These are phyloP conservation scores for Crambe crambe DNA, from an alignment of 37 sponge, comb jelly and placozoan genomes.

Conservation along the genomic window DNA sequence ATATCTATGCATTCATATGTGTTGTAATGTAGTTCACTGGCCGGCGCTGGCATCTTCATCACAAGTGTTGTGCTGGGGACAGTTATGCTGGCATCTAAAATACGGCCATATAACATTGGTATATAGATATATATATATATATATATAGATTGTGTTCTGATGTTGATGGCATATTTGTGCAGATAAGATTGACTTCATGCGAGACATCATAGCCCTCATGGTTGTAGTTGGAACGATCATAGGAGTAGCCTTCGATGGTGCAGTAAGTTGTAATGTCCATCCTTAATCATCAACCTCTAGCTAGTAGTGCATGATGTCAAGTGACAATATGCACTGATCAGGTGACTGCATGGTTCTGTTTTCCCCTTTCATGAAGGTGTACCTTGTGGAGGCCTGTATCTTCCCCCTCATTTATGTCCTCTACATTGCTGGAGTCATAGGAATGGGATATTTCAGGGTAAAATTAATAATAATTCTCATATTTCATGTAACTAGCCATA, in stretches of 20 bases:
- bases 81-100: constrained; percentile 46
- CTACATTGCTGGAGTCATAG: constrained; percentile 73
- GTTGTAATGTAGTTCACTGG: constrained; percentile 49
- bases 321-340: too few species aligned
- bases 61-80: constrained; percentile 73
- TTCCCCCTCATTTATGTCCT: constrained; percentile 80
- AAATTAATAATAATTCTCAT: too few species aligned
- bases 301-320: too few species aligned
- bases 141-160: not conserved
- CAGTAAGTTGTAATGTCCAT: constrained; percentile 22
- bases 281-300: not conserved
- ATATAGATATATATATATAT: not conserved
- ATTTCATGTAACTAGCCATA: not conserved
- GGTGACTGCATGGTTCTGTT: not conserved
- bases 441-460: constrained; percentile 51
- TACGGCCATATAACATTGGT: constrained; percentile 42
- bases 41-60: constrained; percentile 85
- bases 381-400: constrained; percentile 72
- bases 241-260: constrained; percentile 72
- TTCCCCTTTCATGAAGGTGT: constrained; percentile 47
- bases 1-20: not conserved
- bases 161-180: not conserved
- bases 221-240: constrained; percentile 62
- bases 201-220: constrained; percentile 70
- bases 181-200: constrained; percentile 70